Conservation (phyloP, 2,113 vertebrate genomes). For the Mellivora capensis region DNA sequence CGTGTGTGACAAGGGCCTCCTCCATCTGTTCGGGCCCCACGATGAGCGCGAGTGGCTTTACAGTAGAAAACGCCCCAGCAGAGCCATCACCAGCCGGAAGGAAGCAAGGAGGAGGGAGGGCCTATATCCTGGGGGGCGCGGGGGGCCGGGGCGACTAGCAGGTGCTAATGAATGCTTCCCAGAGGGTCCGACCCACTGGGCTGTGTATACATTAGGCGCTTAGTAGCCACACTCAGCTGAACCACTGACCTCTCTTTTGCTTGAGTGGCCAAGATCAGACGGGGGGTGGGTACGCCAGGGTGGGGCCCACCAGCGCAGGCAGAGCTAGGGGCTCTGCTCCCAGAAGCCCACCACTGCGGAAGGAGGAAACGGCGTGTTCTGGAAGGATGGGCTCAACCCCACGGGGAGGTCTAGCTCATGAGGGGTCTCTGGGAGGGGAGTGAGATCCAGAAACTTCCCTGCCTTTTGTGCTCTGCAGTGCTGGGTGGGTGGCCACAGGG, state of each 20-base stretch:
- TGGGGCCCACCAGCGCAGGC: neutral
- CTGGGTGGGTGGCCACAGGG: fast-evolving
- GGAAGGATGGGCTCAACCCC: neutral
- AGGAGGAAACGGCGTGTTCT: neutral
- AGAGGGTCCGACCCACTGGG: fast-evolving
- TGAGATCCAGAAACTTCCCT: neutral
- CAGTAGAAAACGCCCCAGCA: neutral
- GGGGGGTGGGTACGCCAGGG: neutral
- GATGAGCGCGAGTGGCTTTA: fast-evolving
- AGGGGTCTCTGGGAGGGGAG: fast-evolving
- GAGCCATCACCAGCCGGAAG: neutral
- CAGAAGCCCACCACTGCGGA: fast-evolving
- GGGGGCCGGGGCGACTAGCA: neutral
- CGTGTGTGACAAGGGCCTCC: fast-evolving
- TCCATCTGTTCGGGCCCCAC: fast-evolving
- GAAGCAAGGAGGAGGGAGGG: neutral
- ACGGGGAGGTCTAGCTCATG: neutral
- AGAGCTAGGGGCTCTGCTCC: neutral
- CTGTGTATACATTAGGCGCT: neutral
- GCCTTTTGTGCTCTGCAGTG: too few species aligned
- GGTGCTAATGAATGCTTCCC: fast-evolving
- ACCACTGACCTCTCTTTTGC: neutral
- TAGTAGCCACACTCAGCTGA: too few species aligned
- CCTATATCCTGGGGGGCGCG: fast-evolving
- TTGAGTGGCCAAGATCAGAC: neutral